Evolutionary conservation across 2,797 vertebrate species (phyloP), one percentile per base, ranked within the genome.

Genomic region (Geotrypetes seraphini): DNA sequence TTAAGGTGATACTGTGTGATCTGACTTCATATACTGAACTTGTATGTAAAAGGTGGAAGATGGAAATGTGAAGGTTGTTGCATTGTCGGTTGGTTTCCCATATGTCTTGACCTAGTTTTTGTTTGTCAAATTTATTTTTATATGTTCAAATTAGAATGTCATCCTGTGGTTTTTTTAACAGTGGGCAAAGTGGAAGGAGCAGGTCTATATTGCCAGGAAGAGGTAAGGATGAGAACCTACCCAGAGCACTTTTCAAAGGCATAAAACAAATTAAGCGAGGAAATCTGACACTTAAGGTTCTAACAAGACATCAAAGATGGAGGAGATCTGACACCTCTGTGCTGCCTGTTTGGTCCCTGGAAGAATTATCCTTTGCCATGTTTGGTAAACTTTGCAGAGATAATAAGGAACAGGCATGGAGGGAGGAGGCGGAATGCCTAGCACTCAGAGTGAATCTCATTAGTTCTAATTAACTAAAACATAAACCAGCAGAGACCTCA

Each of bases 381-480:
- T 31, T 48, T 28, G 25, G 41, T 38, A 53, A 32, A 21, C 35
- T 55, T 49, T 36, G 49, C 9, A 47, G 31, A 19, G 36, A 46
- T 34, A 19, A 21, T 12, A 12, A 25, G 30, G 43, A 45, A 22
- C 36, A 22, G 20, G n/a, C n/a, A 28, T 27, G 40, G 21, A 39
- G 10, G 25, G 22, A 14, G 45, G 37, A n/a, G 25, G 22, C 14
- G 45, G 37, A 12, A 25, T 41, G 21, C 13, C 43, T 45, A 12
- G 19, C 27, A 34, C 26, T 5, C 13, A 20, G 4, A 54, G 19
- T 19, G 34, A 32, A 38, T 24, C 35, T 53, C 22, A 47, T 39
- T 35, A 46, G 13, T 22, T 28, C 38, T 57, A 42, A 61, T 53
- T 43, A 51, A 33, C 23, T 51, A 28, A 26, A 33, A 40, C 16